Evolutionary conservation across 2,888 invertebrate genomes (phyloP), one percentile per base, ranked within the genome.

Genomic region (Diplazon laetatorius): DNA sequence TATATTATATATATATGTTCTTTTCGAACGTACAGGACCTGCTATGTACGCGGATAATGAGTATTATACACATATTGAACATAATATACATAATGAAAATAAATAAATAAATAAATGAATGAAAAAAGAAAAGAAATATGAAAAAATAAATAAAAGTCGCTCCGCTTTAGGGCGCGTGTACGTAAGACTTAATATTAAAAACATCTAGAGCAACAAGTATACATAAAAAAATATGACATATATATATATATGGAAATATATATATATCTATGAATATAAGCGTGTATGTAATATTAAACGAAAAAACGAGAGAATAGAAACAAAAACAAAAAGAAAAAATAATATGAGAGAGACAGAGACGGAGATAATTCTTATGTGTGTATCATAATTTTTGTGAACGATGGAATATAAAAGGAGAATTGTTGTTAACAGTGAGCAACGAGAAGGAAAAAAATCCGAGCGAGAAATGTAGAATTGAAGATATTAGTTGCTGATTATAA

Each of bases 351-450:
- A 78, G 59, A 62, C 16, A 59, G 65, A 62, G 52, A 70, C 57
- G 69, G 50, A 42, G 57, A 78, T 70, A 66, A 80, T 80, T 81
- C 75, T 63, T 78, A 63, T 77, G 80, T 75, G 78, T 83, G 82
- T 82, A 82, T 82, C 57, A 82, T 82, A 82, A 74, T 74, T 78
- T n/a, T 39, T 46, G 57, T 71, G 60, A 16, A 25, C 55, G 60
- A 25, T 62, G 60, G 14, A 22, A 22, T 22, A 59, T 62, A 50
- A 60, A 39, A 42, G 22, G 14, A 42, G 46, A 14, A 14, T 66
- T 55, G 39, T 25, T 25, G 46, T 16, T 46, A 46, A 37, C 55
- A 30, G 52, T 62, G 65, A 80, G 59, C 37, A 63, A 60, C 65
- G 50, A 35, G 78, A 52, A 59, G 52, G 35, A 30, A 5, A n/a